Evolutionary conservation across 2,888 invertebrate species (phyloP).

Genomic region (Ectropis crepuscularia): DNA sequence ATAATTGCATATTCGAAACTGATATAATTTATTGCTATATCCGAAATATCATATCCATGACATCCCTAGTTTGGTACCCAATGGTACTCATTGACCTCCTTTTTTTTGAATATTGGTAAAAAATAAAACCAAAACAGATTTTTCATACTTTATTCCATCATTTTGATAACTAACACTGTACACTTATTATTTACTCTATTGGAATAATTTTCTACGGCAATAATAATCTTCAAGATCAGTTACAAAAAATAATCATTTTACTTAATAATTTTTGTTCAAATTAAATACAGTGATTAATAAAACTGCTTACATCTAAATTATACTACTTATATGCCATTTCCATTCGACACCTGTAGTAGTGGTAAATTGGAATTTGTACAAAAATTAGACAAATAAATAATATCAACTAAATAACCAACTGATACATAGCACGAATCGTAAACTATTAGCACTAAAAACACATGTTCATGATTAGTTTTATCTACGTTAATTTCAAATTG

Average conservation of each 20-base stretch:
- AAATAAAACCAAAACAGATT: conserved; percentile 24
- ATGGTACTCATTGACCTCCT: too few species aligned
- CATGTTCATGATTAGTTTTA: neutral
- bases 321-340: conserved; percentile 10
- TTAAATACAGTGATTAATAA: conserved; percentile 25
- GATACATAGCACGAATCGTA: conserved; percentile 10
- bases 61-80: too few species aligned
- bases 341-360: conserved; percentile 8
- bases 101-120: too few species aligned
- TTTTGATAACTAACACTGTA: conserved; percentile 48
- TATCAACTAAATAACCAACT: conserved; percentile 28
- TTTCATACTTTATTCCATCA: conserved; percentile 49
- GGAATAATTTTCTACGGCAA: conserved; percentile 56
- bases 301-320: conserved; percentile 26
- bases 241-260: conserved; percentile 37
- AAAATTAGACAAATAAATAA: conserved; percentile 23
- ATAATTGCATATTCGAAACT: too few species aligned
- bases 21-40: too few species aligned
- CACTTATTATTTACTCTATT: conserved; percentile 49
- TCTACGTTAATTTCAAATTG: neutral
- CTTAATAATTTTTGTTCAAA: conserved; percentile 34
- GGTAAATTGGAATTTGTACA: conserved; percentile 12
- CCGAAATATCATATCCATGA: too few species aligned
- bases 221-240: conserved; percentile 37
- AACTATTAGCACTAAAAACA: conserved; percentile 12